Evolutionary conservation across 2,888 invertebrate genomes (phyloP), one percentile per base, ranked within the genome.

Genomic region (Altica lythri): DNA sequence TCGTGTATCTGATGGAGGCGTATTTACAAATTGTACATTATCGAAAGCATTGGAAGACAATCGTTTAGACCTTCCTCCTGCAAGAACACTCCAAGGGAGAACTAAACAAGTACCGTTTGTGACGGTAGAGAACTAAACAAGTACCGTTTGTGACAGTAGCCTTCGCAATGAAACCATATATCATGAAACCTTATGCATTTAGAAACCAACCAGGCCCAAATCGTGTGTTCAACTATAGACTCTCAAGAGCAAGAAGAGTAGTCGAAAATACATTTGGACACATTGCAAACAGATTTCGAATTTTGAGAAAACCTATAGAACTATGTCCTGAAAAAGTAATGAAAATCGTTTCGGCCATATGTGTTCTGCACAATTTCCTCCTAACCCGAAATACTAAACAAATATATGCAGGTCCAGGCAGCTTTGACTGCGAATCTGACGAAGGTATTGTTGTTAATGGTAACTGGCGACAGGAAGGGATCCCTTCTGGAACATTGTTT

Each of bases 61-160:
- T 44, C 42, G 42, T 29, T 49, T 50, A 35, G 27, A 19, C 13
- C 29, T 64, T 16, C 49, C 62, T 45, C 29, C 65, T 22, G 8
- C 13, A 48, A 34, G 37, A 18, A 27, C 61, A 10, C 30, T 63
- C 30, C 55, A 50, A 18, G 49, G 44, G 4, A 27, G n/a, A 27
- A n/a, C 6, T 2, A 27, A 27, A 8, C n/a, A n/a, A 27, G 6
- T n/a, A 27, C 27, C 62, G 8, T 65, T 53, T 57, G 57, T 62
- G 13, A 34, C 60, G 5, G 63, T 65, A 27, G 64, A 63, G 43
- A 62, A 64, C 55, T n/a, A n/a, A n/a, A n/a, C n/a, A n/a, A n/a
- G n/a, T n/a, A n/a, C n/a, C n/a, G n/a, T n/a, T n/a, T n/a, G n/a
- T n/a, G n/a, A n/a, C n/a, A n/a, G 60, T 65, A 30, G 63, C 62